Conservation (phyloP, 2,113 vertebrate species). For the Gopherus evgoodei region DNA sequence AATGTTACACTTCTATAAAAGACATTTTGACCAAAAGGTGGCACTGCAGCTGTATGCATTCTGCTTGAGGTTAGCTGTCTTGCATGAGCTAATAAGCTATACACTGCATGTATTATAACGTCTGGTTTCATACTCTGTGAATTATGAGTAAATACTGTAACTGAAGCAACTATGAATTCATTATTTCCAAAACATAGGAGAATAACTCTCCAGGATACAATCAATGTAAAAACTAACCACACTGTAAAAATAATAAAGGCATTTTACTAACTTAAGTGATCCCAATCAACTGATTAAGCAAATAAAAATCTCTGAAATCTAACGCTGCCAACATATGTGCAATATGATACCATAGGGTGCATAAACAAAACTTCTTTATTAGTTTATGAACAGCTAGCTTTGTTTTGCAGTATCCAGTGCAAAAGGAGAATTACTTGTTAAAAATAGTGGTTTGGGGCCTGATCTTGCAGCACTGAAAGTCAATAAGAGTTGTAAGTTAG, state of each 20-base stretch:
- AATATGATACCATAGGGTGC: not conserved
- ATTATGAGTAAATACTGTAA: not conserved
- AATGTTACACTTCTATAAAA: not conserved
- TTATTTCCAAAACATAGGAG: not conserved
- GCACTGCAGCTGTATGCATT: slow-evolving; percentile 75
- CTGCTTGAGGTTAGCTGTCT: not conserved
- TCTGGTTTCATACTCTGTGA: not conserved
- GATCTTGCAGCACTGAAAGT: not conserved
- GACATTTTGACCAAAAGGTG: slow-evolving; percentile 80
- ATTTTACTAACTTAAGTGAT: not conserved
- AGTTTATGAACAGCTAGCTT: not conserved
- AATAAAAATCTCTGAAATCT: not conserved
- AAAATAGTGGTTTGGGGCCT: not conserved
- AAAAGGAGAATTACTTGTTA: not conserved
- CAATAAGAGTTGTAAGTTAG: not conserved
- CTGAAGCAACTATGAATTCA: not conserved
- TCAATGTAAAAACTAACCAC: not conserved
- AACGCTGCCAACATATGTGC: not conserved
- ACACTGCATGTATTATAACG: not conserved
- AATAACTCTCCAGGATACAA: not conserved
- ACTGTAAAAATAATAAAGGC: not conserved
- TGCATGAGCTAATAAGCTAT: not conserved
- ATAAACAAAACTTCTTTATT: not conserved
- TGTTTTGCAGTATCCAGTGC: not conserved
- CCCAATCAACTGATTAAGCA: not conserved